phyloP scores from a whole-genome alignment of 2,888 invertebrate genomes.

The Phortica okadai region DNA sequence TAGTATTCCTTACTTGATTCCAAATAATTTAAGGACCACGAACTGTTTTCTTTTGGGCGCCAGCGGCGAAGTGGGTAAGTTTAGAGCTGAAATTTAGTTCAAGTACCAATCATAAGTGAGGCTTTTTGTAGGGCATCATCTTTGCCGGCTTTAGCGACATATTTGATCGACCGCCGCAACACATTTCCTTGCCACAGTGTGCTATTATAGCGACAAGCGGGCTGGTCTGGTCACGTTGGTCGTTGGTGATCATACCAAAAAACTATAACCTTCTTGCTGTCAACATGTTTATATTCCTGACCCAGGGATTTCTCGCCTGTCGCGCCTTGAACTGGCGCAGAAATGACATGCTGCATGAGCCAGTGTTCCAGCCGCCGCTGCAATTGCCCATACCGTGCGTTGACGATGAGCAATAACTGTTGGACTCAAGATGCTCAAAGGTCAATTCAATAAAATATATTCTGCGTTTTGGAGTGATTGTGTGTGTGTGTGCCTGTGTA shows the following conservation, averaged over 20 bases:
- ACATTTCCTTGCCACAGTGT: constrained; percentile 55
- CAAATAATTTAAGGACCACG: neutral
- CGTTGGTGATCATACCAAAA: constrained; percentile 57
- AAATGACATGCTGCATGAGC: constrained; percentile 17
- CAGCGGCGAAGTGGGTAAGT: constrained; percentile 5
- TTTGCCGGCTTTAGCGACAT: constrained; percentile 57
- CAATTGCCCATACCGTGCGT: neutral
- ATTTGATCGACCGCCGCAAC: constrained; percentile 46
- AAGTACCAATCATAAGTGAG: no score
- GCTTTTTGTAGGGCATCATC: constrained; percentile 6
- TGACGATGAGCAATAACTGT: constrained; percentile 33
- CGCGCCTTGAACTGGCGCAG: constrained; percentile 53
- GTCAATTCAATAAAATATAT: neutral
- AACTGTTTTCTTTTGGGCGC: constrained; percentile 26
- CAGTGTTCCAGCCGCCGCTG: constrained; percentile 34
- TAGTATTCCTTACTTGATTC: neutral
- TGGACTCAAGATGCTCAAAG: neutral
- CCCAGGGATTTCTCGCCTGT: constrained; percentile 46
- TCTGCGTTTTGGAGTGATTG: no score
- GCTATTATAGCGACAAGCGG: constrained; percentile 49
- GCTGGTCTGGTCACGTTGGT: constrained; percentile 56
- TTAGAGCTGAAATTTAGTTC: neutral
- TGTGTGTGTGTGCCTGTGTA: neutral
- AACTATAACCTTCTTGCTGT: constrained; percentile 56
- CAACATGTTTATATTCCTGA: constrained; percentile 50